Base-by-base conservation (phyloP, 2,113 vertebrate genomes). In the Prunella fulvescens region DNA sequence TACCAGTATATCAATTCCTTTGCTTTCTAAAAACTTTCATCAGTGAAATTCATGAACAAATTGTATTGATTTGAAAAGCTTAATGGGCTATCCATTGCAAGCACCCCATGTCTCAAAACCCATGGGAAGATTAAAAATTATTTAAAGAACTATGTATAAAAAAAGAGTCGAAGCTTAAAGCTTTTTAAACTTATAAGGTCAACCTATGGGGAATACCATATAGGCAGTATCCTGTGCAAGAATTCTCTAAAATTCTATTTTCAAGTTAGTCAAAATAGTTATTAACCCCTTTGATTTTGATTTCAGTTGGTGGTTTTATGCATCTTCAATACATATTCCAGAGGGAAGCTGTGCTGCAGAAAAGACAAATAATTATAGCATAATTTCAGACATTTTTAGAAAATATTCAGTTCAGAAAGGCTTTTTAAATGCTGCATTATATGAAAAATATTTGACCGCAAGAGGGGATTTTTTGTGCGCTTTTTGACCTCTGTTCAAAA, bases 391-490 rank as follows among this genome's bases (percentile, higher is more conserved):
- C 10, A 79, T 60, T 86, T 88, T 72, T 70, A 78, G 66, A 85
- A 88, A 93, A 92, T 50, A 91, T 29, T 88, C 35, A 39, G 19
- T 85, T 91, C 84, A 88, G 39, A 91, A 88, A 79, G 62, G 42
- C 25, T 92, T 90, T 89, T 86, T 17, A 89, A 74, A 74, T 65
- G 56, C 39, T 78, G 35, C 31, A 64, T 73, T 77, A 69, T 37
- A 78, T 82, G 71, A 90, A 90, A 94, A 82, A 78, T 69, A 92
- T 89, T 89, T 88, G 62, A 88, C 50, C 61, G 74, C n/a, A 83
- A 35, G 39, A 80, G 31, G 20, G 29, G 14, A 1, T 81, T 77
- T 56, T 74, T 71, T 23, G 62, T 76, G 80, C 48, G 47, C 54
- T 39, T 77, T 94, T 72, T 17, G 11, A 78, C n/a, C 60, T 78